These are phyloP conservation scores for Melinopterus prodromus DNA, from an alignment of 2,888 invertebrate species.

Conservation along the genomic window DNA sequence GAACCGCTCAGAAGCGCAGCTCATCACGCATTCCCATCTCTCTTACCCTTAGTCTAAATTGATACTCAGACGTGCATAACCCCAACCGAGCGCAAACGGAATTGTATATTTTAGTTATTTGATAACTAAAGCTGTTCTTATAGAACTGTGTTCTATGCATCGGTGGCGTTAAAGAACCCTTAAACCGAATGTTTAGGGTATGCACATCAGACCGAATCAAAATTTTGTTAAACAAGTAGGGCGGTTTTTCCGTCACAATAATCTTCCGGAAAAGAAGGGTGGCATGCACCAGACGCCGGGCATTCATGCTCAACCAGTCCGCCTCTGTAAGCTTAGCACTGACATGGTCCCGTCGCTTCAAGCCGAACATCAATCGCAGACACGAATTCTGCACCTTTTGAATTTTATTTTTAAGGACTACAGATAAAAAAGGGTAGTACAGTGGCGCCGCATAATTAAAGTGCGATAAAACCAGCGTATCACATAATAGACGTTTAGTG, in stretches of 20 bases:
- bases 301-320: constrained; percentile 26
- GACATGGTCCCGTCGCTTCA: constrained; percentile 22
- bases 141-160: constrained; percentile 22
- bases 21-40: too few relatives aligned
- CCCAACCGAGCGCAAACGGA: background rate
- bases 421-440: constrained; percentile 20
- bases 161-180: constrained; percentile 19
- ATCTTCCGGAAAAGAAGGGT: constrained; percentile 28
- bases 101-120: background rate
- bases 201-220: constrained; percentile 19
- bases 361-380: constrained; percentile 27
- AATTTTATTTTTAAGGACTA: constrained; percentile 13
- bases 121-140: constrained; percentile 26
- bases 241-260: constrained; percentile 9
- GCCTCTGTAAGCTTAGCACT: constrained; percentile 17
- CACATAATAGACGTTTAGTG: constrained; percentile 18
- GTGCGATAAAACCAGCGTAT: constrained; percentile 13
- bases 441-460: constrained; percentile 24
- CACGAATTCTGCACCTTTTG: constrained; percentile 31
- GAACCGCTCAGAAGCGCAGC: too few relatives aligned
- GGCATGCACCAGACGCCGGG: constrained; percentile 13
- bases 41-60: background rate
- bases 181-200: constrained; percentile 28
- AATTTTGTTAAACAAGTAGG: constrained; percentile 27
- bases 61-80: background rate